Percentiles rank a stretch among this genome's conserved stretches.
Conservation (phyloP, 2,888 invertebrate genomes). For the Tribolium freemani region DNA sequence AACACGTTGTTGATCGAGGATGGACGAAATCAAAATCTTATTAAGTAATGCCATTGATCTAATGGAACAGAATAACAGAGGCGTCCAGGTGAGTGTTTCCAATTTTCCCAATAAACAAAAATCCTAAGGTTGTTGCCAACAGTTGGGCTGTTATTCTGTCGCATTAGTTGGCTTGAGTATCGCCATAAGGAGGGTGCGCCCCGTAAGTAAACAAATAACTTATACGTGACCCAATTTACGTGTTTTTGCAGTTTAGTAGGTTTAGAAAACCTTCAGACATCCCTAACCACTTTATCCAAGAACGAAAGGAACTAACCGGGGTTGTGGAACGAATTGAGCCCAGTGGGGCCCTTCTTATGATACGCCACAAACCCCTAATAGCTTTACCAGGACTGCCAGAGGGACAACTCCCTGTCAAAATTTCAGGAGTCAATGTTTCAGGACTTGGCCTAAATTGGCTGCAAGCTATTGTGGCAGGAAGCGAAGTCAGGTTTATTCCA, state of each 20-base stretch:
- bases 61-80: constrained; percentile 65
- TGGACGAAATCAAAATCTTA: constrained; percentile 57
- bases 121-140: constrained; percentile 49
- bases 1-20: constrained; percentile 39
- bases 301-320: constrained; percentile 64
- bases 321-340: constrained; percentile 66
- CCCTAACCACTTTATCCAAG: constrained; percentile 65
- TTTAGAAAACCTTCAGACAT: constrained; percentile 66
- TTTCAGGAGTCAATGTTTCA: constrained; percentile 69
- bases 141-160: constrained; percentile 72
- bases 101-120: constrained; percentile 17
- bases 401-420: constrained; percentile 69
- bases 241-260: constrained; percentile 63
- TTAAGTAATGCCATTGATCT: constrained; percentile 60
- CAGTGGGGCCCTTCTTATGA: constrained; percentile 63
- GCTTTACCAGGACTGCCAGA: constrained; percentile 55
- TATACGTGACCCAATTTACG: not conserved
- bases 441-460: constrained; percentile 69
- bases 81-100: constrained; percentile 62
- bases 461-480: constrained; percentile 65
- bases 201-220: constrained; percentile 65
- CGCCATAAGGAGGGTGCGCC: constrained; percentile 70
- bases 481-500: constrained; percentile 66
- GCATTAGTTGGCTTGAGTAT: constrained; percentile 69
- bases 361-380: constrained; percentile 66